Percentiles rank a stretch among this genome's conserved stretches.
Evolutionary conservation across 2,113 vertebrate species (phyloP).

Genomic region (Sula dactylatra): DNA sequence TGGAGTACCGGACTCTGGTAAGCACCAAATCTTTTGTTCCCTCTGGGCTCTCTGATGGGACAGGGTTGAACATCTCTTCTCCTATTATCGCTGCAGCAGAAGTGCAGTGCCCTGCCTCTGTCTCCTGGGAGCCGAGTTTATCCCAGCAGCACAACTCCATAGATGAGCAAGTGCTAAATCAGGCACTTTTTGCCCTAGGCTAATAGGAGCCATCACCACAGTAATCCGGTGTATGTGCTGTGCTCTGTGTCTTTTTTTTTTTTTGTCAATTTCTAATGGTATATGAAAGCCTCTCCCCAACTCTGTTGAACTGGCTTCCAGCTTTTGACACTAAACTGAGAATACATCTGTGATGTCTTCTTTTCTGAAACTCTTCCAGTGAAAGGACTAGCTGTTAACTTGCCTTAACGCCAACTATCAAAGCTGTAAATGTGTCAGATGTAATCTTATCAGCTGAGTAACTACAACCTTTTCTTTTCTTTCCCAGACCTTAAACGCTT

Average conservation of each 20-base stretch:
- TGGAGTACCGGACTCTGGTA: conserved; percentile 95
- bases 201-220: background rate
- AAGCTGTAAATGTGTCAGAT: background rate
- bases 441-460: background rate
- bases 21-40: background rate
- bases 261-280: background rate
- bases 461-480: background rate
- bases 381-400: background rate
- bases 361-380: background rate
- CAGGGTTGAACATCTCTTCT: background rate
- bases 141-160: background rate
- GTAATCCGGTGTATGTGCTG: background rate
- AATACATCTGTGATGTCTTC: background rate
- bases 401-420: background rate
- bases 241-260: background rate
- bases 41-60: background rate
- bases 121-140: background rate
- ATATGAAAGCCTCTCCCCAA: background rate
- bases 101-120: background rate
- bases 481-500: conserved; percentile 86
- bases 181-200: background rate
- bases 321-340: background rate
- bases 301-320: background rate
- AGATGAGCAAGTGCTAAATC: background rate
- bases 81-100: background rate